phyloP scores from a whole-genome alignment of 2,797 vertebrate genomes.

The Euphonia xanthogaster region DNA sequence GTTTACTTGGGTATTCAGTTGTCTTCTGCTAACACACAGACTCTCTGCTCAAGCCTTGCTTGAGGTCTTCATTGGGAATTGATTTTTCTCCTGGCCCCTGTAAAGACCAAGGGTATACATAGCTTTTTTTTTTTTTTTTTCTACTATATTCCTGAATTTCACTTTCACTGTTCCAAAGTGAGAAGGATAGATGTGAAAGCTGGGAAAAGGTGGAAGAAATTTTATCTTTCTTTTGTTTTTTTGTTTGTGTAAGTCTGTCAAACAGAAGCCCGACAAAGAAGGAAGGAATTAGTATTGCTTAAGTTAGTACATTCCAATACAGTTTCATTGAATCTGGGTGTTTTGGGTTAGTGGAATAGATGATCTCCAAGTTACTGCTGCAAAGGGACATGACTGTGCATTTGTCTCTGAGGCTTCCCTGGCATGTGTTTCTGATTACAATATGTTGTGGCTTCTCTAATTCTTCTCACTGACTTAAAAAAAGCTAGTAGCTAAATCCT shows the following conservation, averaged over 20 bases:
- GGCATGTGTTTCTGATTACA: background rate
- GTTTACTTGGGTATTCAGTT: background rate
- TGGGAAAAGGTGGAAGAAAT: background rate
- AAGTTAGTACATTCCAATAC: background rate
- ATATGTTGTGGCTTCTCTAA: background rate
- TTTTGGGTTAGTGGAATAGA: background rate
- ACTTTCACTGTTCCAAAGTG: background rate
- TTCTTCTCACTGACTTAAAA: background rate
- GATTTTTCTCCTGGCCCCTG: background rate
- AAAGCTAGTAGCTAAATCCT: background rate
- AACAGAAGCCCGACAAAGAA: background rate
- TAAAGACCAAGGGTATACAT: background rate
- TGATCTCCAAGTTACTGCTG: background rate
- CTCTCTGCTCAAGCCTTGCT: background rate
- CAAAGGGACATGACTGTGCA: background rate
- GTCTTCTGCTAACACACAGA: background rate
- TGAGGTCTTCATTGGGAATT: background rate
- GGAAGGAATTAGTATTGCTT: background rate
- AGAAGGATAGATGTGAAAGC: background rate
- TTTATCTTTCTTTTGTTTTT: background rate
- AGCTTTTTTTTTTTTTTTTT: rapidly evolving
- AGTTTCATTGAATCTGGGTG: background rate
- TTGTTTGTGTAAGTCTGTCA: background rate
- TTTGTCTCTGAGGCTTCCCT: background rate
- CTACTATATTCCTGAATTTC: background rate